phyloP scores from a whole-genome alignment of 2,113 vertebrate genomes.

The Pica pica region DNA sequence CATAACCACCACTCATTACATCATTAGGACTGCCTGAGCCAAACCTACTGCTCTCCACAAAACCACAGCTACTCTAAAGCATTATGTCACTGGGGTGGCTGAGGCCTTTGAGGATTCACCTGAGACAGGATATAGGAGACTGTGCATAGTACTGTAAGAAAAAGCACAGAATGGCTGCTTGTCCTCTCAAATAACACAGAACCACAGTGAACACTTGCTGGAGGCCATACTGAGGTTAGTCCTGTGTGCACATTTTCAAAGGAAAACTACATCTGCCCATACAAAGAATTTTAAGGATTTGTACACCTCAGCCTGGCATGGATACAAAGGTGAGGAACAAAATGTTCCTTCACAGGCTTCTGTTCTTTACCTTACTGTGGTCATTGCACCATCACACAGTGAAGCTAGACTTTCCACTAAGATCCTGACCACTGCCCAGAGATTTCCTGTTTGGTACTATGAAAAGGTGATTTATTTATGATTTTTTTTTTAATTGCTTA shows the following conservation, averaged over 20 bases:
- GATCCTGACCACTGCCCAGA: conserved; percentile 26
- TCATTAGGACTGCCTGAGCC: not conserved
- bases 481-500: not conserved
- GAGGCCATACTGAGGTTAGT: not conserved
- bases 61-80: conserved; percentile 9
- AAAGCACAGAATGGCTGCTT: not conserved
- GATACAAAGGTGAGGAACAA: not conserved
- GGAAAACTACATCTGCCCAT: not conserved
- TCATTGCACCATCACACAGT: not conserved
- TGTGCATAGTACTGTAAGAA: not conserved
- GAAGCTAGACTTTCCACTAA: conserved; percentile 38
- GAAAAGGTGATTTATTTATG: conserved; percentile 30
- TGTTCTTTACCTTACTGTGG: not conserved
- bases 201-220: not conserved
- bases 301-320: not conserved
- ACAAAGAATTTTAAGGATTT: not conserved
- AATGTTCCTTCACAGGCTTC: not conserved
- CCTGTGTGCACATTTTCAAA: not conserved
- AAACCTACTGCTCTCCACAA: not conserved
- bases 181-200: not conserved
- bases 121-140: not conserved
- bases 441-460: conserved; percentile 34
- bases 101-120: not conserved
- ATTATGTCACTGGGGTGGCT: not conserved
- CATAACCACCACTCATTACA: not conserved